These are phyloP conservation scores for Drosophila aldrichi DNA, from an alignment of 2,888 invertebrate species.

Conservation along the genomic window DNA sequence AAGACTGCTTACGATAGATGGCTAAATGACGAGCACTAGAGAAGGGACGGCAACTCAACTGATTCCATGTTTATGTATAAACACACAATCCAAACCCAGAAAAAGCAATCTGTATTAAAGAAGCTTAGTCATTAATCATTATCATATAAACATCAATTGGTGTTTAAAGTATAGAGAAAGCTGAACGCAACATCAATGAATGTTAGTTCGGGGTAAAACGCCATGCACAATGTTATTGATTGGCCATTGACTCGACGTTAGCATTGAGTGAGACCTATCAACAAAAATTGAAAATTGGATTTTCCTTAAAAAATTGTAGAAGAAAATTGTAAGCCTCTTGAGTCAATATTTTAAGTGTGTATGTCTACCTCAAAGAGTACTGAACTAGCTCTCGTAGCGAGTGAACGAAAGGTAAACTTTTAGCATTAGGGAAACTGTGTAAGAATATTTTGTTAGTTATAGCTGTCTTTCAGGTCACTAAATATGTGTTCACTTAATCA, in stretches of 20 bases:
- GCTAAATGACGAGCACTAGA: conserved; percentile 14
- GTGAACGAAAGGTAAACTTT: not conserved
- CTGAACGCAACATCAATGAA: conserved; percentile 9
- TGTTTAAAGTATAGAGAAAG: conserved; percentile 58
- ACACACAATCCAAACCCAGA: conserved; percentile 12
- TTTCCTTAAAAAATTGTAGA: conserved; percentile 48
- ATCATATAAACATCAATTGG: conserved; percentile 78
- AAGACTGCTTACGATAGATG: not conserved
- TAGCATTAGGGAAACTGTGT: too few relatives aligned
- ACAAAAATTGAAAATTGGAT: conserved; percentile 62
- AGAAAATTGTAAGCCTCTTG: conserved; percentile 4
- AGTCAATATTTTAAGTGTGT: conserved; percentile 3
- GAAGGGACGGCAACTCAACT: conserved; percentile 11
- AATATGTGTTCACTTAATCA: too few relatives aligned
- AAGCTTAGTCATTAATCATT: conserved; percentile 72
- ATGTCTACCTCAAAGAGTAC: not conserved
- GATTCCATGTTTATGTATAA: conserved; percentile 24
- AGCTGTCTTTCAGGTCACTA: not conserved
- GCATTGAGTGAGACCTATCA: not conserved
- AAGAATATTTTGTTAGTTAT: not conserved
- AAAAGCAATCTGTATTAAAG: conserved; percentile 64
- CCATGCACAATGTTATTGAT: conserved; percentile 57
- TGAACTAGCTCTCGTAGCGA: not conserved
- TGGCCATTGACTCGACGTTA: conserved; percentile 44
- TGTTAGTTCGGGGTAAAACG: conserved; percentile 19